A percentile compares a stretch with the other conserved stretches of the same genome.
phyloP scores from a whole-genome alignment of 1,140 invertebrate species.

The Mactra quadrangularis region DNA sequence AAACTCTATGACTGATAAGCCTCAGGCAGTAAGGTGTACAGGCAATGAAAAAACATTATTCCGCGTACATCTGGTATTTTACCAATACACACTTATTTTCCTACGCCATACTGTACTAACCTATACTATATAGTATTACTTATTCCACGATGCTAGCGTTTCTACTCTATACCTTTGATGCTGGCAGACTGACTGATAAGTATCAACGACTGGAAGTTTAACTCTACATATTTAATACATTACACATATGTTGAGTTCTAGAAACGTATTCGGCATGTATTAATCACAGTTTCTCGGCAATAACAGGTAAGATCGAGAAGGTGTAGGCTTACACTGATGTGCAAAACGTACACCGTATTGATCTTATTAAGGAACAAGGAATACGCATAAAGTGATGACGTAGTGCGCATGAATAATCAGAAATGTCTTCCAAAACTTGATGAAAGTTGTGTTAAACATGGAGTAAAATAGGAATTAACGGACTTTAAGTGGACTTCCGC shows the following conservation, averaged over 20 bases:
- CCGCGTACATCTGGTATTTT: slow-evolving; percentile 33
- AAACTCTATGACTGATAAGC: slow-evolving; percentile 8
- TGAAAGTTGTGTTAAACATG: slow-evolving; percentile 23
- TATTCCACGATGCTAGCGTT: no score
- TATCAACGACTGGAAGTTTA: neutral
- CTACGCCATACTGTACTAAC: no score
- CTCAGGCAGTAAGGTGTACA: neutral
- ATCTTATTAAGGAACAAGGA: slow-evolving; percentile 53
- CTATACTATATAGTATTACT: no score
- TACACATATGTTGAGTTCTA: slow-evolving; percentile 38
- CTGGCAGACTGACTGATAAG: neutral
- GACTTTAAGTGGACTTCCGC: slow-evolving; percentile 24
- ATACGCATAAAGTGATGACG: slow-evolving; percentile 67
- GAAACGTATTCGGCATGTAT: slow-evolving; percentile 31
- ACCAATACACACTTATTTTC: slow-evolving; percentile 26
- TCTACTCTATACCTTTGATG: slow-evolving; percentile 25
- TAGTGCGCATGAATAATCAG: slow-evolving; percentile 55
- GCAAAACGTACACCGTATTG: slow-evolving; percentile 34
- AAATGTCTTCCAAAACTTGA: slow-evolving; percentile 53
- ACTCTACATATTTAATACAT: neutral
- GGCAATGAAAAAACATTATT: slow-evolving; percentile 5
- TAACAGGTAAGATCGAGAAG: slow-evolving; percentile 37
- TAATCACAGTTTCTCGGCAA: slow-evolving; percentile 20
- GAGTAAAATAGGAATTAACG: slow-evolving; percentile 39
- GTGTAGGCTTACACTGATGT: slow-evolving; percentile 33